Conservation (phyloP, 2,888 invertebrate genomes). For the Cremastinae sp. region DNA sequence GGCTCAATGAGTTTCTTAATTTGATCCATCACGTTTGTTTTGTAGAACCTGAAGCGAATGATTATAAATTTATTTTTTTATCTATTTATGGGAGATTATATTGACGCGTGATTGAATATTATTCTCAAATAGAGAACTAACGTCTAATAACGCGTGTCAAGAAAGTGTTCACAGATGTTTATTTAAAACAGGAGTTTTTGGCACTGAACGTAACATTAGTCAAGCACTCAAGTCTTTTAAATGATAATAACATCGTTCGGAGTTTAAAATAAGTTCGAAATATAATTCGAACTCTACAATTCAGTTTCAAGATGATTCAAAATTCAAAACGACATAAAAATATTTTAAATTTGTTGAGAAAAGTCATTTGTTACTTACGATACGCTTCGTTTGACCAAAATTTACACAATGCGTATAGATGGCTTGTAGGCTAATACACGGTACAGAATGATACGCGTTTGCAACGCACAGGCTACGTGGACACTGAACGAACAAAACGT, state of each 20-base stretch:
- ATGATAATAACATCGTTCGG: conserved; percentile 3
- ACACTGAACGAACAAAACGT: conserved; percentile 68
- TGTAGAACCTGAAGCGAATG: background rate
- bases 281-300: background rate
- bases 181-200: conserved; percentile 4
- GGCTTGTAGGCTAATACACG: conserved; percentile 58
- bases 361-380: conserved; percentile 66
- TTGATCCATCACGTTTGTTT: conserved; percentile 91
- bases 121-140: conserved; percentile 17
- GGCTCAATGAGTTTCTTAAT: conserved; percentile 96
- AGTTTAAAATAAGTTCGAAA: background rate
- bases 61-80: background rate
- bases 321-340: background rate
- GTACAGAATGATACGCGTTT: conserved; percentile 51
- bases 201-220: conserved; percentile 28
- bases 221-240: conserved; percentile 9
- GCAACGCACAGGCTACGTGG: conserved; percentile 71
- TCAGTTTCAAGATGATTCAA: background rate
- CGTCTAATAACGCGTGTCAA: conserved; percentile 9
- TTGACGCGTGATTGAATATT: background rate
- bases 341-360: conserved; percentile 5
- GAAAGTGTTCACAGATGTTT: conserved; percentile 15
- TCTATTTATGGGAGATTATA: conserved; percentile 25
- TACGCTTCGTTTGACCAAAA: conserved; percentile 59
- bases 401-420: conserved; percentile 65